Percentiles rank a stretch among this genome's conserved stretches.
phyloP scores from a whole-genome alignment of 2,888 invertebrate genomes.

The Petrolisthes manimaculis region DNA sequence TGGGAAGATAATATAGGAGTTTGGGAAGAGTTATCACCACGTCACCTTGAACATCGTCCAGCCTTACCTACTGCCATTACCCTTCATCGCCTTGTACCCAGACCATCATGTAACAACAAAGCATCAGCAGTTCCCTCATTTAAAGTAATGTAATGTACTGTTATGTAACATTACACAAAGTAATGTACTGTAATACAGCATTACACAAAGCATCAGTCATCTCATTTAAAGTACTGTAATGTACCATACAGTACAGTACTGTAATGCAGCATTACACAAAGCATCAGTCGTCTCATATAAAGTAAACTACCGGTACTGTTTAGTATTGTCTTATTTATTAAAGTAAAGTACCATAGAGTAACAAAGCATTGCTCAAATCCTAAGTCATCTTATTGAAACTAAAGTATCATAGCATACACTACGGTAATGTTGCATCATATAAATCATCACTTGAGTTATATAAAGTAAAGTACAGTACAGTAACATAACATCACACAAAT shows the following conservation, averaged over 20 bases:
- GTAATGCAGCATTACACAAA: too few species aligned
- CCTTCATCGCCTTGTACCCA: constrained; percentile 39
- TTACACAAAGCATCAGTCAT: background rate
- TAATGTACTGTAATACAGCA: background rate
- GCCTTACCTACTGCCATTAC: constrained; percentile 30
- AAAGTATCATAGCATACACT: too few species aligned
- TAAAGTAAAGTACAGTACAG: too few species aligned
- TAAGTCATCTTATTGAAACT: too few species aligned
- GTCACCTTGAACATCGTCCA: constrained; percentile 17
- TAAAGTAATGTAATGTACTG: background rate
- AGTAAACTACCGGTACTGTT: background rate
- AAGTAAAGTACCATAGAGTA: background rate
- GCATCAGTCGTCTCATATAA: background rate
- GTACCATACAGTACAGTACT: too few species aligned
- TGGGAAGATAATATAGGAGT: background rate
- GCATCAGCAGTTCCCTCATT: background rate
- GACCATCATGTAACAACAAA: background rate
- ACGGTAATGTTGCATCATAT: too few species aligned
- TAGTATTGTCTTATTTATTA: background rate
- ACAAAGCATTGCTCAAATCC: too few species aligned
- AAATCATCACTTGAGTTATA: too few species aligned
- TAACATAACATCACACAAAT: too few species aligned
- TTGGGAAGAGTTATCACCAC: constrained; percentile 23
- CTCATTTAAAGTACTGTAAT: background rate
- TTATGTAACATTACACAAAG: background rate